phyloP scores from a whole-genome alignment of 2,888 invertebrate genomes.

The Congeria kusceri region DNA sequence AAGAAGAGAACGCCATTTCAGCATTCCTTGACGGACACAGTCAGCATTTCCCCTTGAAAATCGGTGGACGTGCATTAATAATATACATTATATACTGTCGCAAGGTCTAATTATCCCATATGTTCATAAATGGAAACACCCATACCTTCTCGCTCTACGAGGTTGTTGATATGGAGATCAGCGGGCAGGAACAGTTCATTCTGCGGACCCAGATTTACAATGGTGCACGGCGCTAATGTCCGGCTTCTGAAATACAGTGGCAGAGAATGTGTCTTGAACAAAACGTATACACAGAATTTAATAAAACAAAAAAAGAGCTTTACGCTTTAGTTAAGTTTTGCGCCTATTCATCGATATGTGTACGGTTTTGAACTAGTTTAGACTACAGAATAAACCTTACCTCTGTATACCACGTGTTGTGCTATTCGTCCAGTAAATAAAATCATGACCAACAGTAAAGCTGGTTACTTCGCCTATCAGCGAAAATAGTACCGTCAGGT shows the following conservation, averaged over 20 bases:
- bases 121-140: too few relatives aligned
- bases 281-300: too few relatives aligned
- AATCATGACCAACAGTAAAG: slow-evolving; percentile 34
- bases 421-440: slow-evolving; percentile 51
- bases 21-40: too few relatives aligned
- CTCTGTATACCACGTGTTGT: slow-evolving; percentile 42
- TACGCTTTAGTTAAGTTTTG: too few relatives aligned
- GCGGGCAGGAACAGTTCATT: slow-evolving; percentile 36
- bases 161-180: slow-evolving; percentile 30
- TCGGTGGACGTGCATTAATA: too few relatives aligned
- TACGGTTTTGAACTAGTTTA: too few relatives aligned
- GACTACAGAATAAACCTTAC: not conserved
- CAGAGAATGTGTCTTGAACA: not conserved
- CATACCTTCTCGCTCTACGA: slow-evolving; percentile 19
- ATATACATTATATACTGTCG: too few relatives aligned
- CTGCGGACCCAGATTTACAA: slow-evolving; percentile 34
- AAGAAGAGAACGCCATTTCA: too few relatives aligned
- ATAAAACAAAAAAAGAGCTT: too few relatives aligned
- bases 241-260: slow-evolving; percentile 11
- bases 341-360: too few relatives aligned
- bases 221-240: not conserved
- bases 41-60: too few relatives aligned
- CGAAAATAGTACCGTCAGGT: slow-evolving; percentile 29
- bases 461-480: slow-evolving; percentile 22
- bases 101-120: too few relatives aligned